phyloP scores from a whole-genome alignment of 2,113 vertebrate genomes.

The Macroglossus sobrinus region DNA sequence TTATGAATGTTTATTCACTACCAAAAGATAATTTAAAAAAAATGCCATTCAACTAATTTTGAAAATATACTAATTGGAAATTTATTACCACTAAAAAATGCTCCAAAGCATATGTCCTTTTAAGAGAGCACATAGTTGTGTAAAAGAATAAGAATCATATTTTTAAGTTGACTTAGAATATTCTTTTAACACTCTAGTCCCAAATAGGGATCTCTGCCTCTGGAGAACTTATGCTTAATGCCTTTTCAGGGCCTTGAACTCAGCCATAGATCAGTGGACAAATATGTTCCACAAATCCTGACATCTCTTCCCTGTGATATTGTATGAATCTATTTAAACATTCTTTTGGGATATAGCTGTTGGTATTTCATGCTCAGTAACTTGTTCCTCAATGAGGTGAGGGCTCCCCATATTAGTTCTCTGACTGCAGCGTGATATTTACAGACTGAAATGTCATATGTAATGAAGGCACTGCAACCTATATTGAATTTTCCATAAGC shows the following conservation, averaged over 20 bases:
- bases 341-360: background rate
- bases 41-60: background rate
- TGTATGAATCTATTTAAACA: conserved; percentile 34
- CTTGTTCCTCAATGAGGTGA: background rate
- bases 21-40: background rate
- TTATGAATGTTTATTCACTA: background rate
- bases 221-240: background rate
- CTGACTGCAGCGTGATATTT: conserved; percentile 57
- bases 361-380: conserved; percentile 52
- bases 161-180: conserved; percentile 11
- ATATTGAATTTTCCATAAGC: conserved; percentile 39
- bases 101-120: background rate
- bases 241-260: background rate
- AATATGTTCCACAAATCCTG: conserved; percentile 33
- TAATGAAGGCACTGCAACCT: conserved; percentile 4
- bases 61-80: background rate
- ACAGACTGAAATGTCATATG: conserved; percentile 61
- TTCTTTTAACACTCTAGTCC: background rate
- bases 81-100: background rate
- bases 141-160: background rate
- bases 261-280: conserved; percentile 23
- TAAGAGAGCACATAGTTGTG: background rate
- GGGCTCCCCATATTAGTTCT: background rate
- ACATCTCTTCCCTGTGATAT: background rate
- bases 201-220: background rate